Evolutionary conservation across 2,797 vertebrate species (phyloP), one percentile per base, ranked within the genome.

Genomic region (Sparidentex hasta): DNA sequence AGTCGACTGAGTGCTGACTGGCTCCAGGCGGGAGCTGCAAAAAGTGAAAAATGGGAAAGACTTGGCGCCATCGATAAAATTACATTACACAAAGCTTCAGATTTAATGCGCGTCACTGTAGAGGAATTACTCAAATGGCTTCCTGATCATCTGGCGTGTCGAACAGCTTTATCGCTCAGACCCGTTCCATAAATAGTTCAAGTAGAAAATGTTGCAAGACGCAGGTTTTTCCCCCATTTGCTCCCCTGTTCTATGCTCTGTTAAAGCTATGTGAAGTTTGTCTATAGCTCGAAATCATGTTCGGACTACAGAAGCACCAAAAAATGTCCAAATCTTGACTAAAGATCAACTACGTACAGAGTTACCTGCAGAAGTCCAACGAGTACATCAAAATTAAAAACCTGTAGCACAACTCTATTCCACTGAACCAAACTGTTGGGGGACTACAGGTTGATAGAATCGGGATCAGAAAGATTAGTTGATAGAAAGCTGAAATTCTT

Each of bases 1-100:
- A 43, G 96, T 96, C 23, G 96, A 94, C 94, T 96, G 97, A 83
- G 94, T 93, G 65, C 95, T 95, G 62, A 95, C 95, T 2, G 98
- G 96, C 88, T 99, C 98, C 81, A 99, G 92, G 7, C 97, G 97
- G 71, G 98, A 99, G 86, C 98, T 99, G 66, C 8, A 20, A 17
- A 48, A 23, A 20, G 2, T 25, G 0, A 64, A 43, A 76, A 77
- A 55, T 1, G 11, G 17, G 8, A 51, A 55, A 1, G 1, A 54
- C 64, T 56, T 44, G 23, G 18, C 25, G 65, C n/a, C 25, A 41
- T 46, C 27, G 51, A 5, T 46, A 56, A 38, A 69, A 65, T 50
- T 0, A 51, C 41, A 70, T 56, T 13, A 55, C 3, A 59, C 4
- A 29, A 46, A 3, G 20, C 20, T 8, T 47, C 11, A 58, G 4